Evolutionary conservation across 2,797 vertebrate genomes (phyloP).

Genomic region (Poecilia gillii): DNA sequence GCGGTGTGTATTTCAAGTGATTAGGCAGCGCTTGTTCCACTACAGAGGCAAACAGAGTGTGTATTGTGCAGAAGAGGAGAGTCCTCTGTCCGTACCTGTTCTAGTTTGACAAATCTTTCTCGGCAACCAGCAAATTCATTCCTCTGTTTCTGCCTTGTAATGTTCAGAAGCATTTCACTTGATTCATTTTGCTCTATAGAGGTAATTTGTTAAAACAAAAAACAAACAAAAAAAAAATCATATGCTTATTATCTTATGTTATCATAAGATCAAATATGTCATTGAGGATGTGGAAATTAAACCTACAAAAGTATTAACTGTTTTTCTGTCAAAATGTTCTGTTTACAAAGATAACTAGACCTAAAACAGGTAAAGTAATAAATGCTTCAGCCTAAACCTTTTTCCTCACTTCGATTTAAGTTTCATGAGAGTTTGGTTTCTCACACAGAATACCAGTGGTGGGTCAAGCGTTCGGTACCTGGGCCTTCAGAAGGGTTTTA

Average conservation of each 20-base stretch:
- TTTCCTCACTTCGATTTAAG: not conserved
- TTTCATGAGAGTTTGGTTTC: not conserved
- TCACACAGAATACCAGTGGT: not conserved
- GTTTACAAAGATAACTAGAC: not conserved
- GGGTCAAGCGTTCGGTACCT: too few species aligned
- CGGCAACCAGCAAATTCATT: conserved; percentile 12
- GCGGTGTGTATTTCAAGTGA: conserved; percentile 54
- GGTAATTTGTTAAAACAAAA: not conserved
- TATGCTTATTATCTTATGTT: not conserved
- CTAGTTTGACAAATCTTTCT: conserved; percentile 8
- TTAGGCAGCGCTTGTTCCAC: conserved; percentile 34
- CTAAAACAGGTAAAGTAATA: not conserved
- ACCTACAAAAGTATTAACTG: not conserved
- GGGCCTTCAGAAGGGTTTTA: too few species aligned
- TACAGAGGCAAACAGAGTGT: conserved; percentile 43
- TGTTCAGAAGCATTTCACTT: conserved; percentile 17
- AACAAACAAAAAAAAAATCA: not conserved
- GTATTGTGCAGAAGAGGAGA: conserved; percentile 37
- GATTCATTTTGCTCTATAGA: conserved; percentile 51
- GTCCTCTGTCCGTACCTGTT: not conserved
- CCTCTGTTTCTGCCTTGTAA: not conserved
- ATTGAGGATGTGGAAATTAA: not conserved
- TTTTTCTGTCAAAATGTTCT: not conserved
- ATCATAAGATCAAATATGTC: not conserved
- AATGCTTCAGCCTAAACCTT: not conserved